Conservation (phyloP, 1,140 invertebrate species). For the Heliconius hewitsoni region DNA sequence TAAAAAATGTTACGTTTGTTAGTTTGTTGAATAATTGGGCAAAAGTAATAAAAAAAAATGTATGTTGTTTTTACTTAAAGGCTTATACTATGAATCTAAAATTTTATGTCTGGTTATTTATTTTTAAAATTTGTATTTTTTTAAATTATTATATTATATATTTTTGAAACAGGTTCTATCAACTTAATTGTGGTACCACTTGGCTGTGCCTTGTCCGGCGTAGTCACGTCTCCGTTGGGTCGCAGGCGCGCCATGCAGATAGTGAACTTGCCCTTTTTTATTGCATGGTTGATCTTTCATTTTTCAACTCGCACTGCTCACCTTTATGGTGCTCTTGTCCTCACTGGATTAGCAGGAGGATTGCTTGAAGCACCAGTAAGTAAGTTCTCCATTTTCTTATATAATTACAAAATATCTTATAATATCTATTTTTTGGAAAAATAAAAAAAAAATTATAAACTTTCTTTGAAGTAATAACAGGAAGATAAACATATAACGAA, state of each 20-base stretch:
- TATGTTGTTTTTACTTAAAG: too few relatives aligned
- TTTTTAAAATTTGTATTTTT: background rate
- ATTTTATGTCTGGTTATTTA: too few relatives aligned
- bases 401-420: background rate
- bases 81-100: too few relatives aligned
- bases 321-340: conserved; percentile 85
- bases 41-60: too few relatives aligned
- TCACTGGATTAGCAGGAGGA: conserved; percentile 88
- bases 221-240: conserved; percentile 85
- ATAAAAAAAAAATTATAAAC: too few relatives aligned
- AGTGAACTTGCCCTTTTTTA: conserved; percentile 86
- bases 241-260: conserved; percentile 87
- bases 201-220: conserved; percentile 87
- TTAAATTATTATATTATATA: background rate
- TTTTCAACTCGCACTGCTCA: conserved; percentile 83
- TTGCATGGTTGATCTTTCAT: conserved; percentile 87
- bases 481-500: too few relatives aligned
- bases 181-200: conserved; percentile 89
- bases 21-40: too few relatives aligned
- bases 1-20: too few relatives aligned
- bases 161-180: conserved; percentile 84
- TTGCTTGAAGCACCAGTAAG: conserved; percentile 89
- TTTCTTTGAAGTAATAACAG: too few relatives aligned
- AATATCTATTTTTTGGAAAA: too few relatives aligned
- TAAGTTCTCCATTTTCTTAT: conserved; percentile 42